phyloP scores from a whole-genome alignment of 1,140 invertebrate genomes.

The Melitaea cinxia region DNA sequence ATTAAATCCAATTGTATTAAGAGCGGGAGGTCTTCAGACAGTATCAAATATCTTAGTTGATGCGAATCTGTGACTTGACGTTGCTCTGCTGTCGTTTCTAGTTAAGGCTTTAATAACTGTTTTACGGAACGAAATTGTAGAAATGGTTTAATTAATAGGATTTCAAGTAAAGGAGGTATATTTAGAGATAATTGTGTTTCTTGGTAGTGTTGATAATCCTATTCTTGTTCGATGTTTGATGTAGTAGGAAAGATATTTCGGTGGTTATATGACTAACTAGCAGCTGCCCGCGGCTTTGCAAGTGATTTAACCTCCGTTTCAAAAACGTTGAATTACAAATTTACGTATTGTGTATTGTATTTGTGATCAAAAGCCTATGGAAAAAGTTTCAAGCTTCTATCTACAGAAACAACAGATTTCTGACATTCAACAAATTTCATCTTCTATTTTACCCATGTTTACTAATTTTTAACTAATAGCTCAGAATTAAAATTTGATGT shows the following conservation, averaged over 20 bases:
- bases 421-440: no score
- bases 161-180: not conserved
- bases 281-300: no score
- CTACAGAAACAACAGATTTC: no score
- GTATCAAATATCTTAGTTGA: slow-evolving; percentile 49
- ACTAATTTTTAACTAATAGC: no score
- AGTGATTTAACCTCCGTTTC: no score
- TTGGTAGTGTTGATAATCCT: not conserved
- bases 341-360: no score
- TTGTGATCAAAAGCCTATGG: no score
- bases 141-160: not conserved
- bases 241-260: not conserved
- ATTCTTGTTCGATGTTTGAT: not conserved
- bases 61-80: slow-evolving; percentile 46
- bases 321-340: no score
- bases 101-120: slow-evolving; percentile 26
- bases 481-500: no score
- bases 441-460: no score
- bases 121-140: slow-evolving; percentile 21
- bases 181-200: not conserved
- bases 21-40: slow-evolving; percentile 51
- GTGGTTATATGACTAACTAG: no score
- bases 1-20: slow-evolving; percentile 65
- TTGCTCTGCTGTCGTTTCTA: slow-evolving; percentile 27
- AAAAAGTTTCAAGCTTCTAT: no score